A percentile compares a stretch with the other conserved stretches of the same genome.
phyloP scores from a whole-genome alignment of 2,113 vertebrate genomes.

The Amphiprion percula region DNA sequence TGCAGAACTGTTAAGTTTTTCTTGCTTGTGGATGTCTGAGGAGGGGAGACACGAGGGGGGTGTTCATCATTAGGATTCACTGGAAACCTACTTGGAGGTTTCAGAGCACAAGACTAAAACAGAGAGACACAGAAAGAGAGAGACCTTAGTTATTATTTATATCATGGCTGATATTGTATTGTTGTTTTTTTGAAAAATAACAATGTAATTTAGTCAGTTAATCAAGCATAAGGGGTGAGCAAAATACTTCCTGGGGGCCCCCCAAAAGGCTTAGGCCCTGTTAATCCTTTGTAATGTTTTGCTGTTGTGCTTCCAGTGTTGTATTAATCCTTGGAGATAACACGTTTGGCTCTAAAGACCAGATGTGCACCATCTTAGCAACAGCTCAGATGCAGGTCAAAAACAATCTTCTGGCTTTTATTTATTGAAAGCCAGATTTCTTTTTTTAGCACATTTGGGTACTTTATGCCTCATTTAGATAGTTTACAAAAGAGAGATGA shows the following conservation, averaged over 20 bases:
- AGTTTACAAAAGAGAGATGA: too few species aligned
- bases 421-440: not conserved
- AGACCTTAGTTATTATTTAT: not conserved
- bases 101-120: constrained; percentile 5
- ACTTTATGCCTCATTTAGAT: too few species aligned
- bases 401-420: not conserved
- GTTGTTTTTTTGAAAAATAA: too few species aligned
- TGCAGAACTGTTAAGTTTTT: not conserved
- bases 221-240: not conserved
- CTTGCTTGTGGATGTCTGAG: not conserved
- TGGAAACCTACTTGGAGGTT: not conserved
- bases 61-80: not conserved
- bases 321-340: constrained; percentile 23
- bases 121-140: not conserved
- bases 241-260: not conserved
- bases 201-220: not conserved
- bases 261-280: not conserved
- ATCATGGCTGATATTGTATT: too few species aligned
- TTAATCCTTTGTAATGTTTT: not conserved
- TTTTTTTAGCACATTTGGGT: too few species aligned
- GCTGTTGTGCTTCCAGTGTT: not conserved
- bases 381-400: not conserved
- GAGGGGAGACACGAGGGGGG: not conserved
- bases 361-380: not conserved
- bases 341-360: not conserved